phyloP scores from a whole-genome alignment of 1,140 invertebrate species.

The Dendroctonus valens region DNA sequence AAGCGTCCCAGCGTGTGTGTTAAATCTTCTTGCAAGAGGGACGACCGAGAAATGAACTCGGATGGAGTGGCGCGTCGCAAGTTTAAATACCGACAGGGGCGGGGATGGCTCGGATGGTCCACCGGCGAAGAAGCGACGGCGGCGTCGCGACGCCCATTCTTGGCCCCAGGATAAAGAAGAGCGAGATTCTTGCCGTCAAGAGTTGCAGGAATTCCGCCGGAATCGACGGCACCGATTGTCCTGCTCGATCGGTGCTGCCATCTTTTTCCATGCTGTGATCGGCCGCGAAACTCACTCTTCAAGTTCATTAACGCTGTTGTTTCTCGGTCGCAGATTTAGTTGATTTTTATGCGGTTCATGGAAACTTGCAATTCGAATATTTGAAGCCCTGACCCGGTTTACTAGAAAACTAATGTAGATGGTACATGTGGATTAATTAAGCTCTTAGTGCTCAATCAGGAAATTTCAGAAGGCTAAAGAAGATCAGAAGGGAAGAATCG shows the following conservation, averaged over 20 bases:
- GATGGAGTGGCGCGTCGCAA: slow-evolving; percentile 27
- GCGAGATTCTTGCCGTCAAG: slow-evolving; percentile 16
- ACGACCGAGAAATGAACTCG: slow-evolving; percentile 32
- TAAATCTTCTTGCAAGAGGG: slow-evolving; percentile 30
- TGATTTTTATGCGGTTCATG: too few relatives aligned
- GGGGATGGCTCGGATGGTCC: slow-evolving; percentile 29
- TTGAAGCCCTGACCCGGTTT: too few relatives aligned
- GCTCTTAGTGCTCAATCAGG: too few relatives aligned
- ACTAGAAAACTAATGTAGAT: too few relatives aligned
- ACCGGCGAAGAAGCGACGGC: slow-evolving; percentile 15
- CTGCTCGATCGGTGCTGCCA: slow-evolving; percentile 19
- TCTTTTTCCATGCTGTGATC: not conserved
- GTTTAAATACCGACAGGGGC: slow-evolving; percentile 30
- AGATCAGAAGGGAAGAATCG: too few relatives aligned
- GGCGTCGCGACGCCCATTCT: slow-evolving; percentile 16
- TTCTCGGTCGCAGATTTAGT: too few relatives aligned
- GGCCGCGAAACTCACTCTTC: too few relatives aligned
- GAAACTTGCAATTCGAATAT: too few relatives aligned
- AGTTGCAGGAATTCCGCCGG: slow-evolving; percentile 27
- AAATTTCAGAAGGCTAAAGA: too few relatives aligned
- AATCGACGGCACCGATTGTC: slow-evolving; percentile 10
- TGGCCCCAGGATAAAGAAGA: slow-evolving; percentile 32
- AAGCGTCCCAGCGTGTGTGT: slow-evolving; percentile 4
- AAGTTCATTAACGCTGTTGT: too few relatives aligned
- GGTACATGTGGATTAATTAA: too few relatives aligned